These are phyloP conservation scores for Numida meleagris DNA, from an alignment of 2,113 vertebrate species.

Conservation along the genomic window DNA sequence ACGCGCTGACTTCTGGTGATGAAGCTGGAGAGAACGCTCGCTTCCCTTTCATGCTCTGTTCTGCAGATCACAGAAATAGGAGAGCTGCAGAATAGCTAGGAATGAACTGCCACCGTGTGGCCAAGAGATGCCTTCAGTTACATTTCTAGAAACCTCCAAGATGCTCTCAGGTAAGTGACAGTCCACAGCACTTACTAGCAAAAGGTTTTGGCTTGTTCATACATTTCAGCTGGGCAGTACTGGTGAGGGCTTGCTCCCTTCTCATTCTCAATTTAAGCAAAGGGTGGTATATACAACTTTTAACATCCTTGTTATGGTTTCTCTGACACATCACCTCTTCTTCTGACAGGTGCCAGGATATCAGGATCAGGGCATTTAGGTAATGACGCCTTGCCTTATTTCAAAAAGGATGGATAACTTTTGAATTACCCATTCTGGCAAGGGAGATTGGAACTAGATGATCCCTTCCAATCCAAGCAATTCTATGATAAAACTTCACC, in stretches of 20 bases:
- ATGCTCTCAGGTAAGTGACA: neutral
- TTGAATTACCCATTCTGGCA: neutral
- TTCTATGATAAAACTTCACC: neutral
- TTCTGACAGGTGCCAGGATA: neutral
- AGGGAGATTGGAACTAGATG: neutral
- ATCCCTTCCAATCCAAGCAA: neutral
- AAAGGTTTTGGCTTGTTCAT: neutral
- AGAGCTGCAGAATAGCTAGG: slow-evolving; percentile 47
- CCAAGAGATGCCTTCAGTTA: neutral
- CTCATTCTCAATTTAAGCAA: neutral
- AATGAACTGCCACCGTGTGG: slow-evolving; percentile 74
- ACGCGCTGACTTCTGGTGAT: neutral
- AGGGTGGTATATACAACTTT: neutral
- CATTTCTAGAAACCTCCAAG: neutral
- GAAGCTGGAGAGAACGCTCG: neutral
- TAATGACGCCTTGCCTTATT: neutral
- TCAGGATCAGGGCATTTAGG: neutral
- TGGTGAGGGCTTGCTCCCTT: neutral
- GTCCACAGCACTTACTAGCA: neutral
- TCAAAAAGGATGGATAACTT: neutral
- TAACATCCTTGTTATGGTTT: neutral
- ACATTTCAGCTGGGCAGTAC: fast-evolving
- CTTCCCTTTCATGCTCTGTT: neutral
- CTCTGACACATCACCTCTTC: neutral
- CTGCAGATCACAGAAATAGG: neutral